Conservation (phyloP, 2,113 vertebrate genomes). For the Phrynosoma blainvillii region DNA sequence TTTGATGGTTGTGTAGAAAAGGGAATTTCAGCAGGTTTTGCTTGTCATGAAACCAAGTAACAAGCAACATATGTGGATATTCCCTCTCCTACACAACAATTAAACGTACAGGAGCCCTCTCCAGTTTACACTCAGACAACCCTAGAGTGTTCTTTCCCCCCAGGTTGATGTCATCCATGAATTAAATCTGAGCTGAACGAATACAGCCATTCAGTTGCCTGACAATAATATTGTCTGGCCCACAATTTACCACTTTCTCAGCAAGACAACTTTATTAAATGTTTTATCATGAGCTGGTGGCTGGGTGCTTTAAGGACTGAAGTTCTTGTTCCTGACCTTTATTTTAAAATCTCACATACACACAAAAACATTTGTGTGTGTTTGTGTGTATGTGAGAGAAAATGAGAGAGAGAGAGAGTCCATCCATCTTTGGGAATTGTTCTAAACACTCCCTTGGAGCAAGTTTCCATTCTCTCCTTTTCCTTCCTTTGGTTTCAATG, state of each 20-base stretch:
- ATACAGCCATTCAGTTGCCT: background rate
- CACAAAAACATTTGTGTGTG: background rate
- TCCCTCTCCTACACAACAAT: too few species aligned
- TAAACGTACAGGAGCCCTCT: too few species aligned
- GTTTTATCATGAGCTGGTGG: background rate
- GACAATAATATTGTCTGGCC: background rate
- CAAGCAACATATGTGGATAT: too few species aligned
- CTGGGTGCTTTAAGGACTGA: background rate
- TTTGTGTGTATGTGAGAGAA: background rate
- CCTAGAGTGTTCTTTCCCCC: background rate
- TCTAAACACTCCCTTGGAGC: background rate
- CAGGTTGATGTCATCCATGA: background rate
- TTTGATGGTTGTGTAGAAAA: too few species aligned
- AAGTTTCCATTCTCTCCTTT: slow-evolving; percentile 15
- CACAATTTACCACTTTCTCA: background rate
- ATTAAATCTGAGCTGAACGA: background rate
- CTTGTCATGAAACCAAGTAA: too few species aligned
- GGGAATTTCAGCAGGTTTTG: too few species aligned
- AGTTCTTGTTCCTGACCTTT: background rate
- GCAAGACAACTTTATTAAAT: background rate
- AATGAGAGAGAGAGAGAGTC: background rate
- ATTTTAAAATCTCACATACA: background rate
- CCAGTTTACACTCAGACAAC: too few species aligned
- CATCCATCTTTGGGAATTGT: background rate
- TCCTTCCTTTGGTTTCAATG: slow-evolving; percentile 6